These are phyloP conservation scores for Struthidea cinerea DNA, from an alignment of 2,113 vertebrate genomes.

Conservation along the genomic window DNA sequence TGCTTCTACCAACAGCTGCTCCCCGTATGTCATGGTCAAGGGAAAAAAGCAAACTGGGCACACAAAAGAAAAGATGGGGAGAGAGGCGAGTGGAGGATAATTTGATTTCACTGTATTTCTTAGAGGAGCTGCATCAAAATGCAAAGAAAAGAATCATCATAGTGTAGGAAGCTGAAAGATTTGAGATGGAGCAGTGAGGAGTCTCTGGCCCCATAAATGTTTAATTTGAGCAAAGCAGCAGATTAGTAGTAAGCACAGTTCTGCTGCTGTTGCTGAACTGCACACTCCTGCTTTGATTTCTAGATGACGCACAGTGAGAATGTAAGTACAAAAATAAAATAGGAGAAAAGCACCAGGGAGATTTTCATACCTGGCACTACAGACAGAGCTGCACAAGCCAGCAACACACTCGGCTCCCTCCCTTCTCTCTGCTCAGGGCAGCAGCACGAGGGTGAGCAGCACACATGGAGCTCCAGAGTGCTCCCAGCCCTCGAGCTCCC, in stretches of 20 bases:
- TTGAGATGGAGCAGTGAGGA: neutral
- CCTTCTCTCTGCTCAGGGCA: neutral
- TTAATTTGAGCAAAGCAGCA: constrained; percentile 7
- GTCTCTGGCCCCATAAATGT: neutral
- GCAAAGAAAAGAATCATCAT: neutral
- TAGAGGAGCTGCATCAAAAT: neutral
- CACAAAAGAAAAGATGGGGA: neutral
- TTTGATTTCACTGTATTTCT: neutral
- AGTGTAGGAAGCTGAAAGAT: neutral
- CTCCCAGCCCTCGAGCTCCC: neutral
- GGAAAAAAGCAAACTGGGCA: neutral
- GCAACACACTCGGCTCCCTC: neutral
- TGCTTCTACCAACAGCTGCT: neutral
- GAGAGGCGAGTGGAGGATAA: neutral
- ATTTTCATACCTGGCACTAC: neutral
- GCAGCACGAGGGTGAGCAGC: neutral
- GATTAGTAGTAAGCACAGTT: neutral
- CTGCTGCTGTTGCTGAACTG: neutral
- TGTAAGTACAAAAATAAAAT: neutral
- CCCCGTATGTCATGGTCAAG: neutral
- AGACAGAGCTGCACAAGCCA: neutral
- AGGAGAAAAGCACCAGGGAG: neutral
- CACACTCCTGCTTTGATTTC: neutral
- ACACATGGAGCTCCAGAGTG: neutral
- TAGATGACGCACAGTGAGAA: neutral